Conservation (phyloP, 1,140 invertebrate species). For the Scylla paramamosain region DNA sequence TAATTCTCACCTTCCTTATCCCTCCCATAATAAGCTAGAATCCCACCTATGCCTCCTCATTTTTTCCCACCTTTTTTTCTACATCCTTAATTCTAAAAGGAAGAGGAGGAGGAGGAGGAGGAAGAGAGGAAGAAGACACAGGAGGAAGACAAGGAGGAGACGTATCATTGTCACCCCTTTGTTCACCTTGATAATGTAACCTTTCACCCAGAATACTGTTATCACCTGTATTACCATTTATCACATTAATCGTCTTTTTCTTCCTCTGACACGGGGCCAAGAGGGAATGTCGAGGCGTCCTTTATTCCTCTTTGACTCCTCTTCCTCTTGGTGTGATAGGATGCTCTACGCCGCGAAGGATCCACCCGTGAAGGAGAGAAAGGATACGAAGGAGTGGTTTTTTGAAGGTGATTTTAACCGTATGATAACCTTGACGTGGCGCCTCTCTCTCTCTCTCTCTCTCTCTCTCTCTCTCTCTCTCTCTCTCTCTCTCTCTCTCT, state of each 20-base stretch:
- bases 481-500: neutral
- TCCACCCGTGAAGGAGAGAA: neutral
- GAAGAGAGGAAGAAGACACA: neutral
- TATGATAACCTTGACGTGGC: neutral
- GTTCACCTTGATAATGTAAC: neutral
- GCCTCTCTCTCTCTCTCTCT: neutral
- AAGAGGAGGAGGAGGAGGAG: neutral
- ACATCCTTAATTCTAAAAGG: neutral
- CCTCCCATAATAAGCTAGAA: neutral
- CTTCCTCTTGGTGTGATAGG: neutral
- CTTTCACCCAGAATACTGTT: neutral
- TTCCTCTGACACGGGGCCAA: neutral
- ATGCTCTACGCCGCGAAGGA: neutral
- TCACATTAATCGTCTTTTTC: constrained; percentile 3
- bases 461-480: neutral
- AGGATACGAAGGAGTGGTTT: neutral
- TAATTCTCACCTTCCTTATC: neutral
- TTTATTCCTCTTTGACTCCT: neutral
- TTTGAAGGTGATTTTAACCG: neutral
- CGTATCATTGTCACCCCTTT: neutral
- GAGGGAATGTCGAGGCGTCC: neutral
- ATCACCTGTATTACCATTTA: neutral
- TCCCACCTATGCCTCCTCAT: neutral
- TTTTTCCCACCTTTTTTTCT: neutral
- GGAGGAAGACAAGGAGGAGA: neutral